Evolutionary conservation across 2,797 vertebrate genomes (phyloP).

Genomic region (Euthynnus affinis): DNA sequence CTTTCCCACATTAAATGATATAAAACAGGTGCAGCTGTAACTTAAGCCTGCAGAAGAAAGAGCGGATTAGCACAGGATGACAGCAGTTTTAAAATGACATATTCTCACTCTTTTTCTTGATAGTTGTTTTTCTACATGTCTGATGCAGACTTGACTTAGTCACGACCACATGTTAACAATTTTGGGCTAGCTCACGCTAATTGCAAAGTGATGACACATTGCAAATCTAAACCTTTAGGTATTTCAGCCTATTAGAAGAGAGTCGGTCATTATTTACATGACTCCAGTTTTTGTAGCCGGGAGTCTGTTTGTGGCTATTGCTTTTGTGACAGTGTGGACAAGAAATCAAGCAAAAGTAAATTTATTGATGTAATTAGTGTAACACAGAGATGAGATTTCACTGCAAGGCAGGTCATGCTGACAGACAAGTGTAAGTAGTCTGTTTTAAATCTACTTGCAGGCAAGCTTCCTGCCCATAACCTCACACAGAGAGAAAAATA

Average conservation of each 20-base stretch:
- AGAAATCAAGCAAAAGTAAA: not conserved
- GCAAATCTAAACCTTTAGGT: not conserved
- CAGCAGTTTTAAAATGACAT: not conserved
- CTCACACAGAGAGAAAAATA: too few species aligned
- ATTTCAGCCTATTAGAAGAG: not conserved
- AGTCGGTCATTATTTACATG: not conserved
- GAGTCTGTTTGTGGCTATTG: not conserved
- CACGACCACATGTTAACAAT: not conserved
- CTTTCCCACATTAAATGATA: not conserved
- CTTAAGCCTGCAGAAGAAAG: conserved; percentile 1
- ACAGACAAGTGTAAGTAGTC: too few species aligned
- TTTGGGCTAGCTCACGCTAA: not conserved
- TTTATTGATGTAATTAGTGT: too few species aligned
- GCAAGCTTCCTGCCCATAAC: too few species aligned
- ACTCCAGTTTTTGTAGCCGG: conserved; percentile 1
- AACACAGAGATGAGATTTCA: too few species aligned
- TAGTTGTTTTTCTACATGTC: not conserved
- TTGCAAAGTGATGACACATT: not conserved
- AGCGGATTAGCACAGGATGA: not conserved
- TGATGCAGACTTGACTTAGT: not conserved
- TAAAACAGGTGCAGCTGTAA: conserved; percentile 20
- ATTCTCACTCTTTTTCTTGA: too few species aligned
- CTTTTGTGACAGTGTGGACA: not conserved
- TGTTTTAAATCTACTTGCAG: too few species aligned
- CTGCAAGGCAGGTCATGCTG: not conserved